Conservation (phyloP, 2,888 invertebrate species). For the Agrotis ipsilon region DNA sequence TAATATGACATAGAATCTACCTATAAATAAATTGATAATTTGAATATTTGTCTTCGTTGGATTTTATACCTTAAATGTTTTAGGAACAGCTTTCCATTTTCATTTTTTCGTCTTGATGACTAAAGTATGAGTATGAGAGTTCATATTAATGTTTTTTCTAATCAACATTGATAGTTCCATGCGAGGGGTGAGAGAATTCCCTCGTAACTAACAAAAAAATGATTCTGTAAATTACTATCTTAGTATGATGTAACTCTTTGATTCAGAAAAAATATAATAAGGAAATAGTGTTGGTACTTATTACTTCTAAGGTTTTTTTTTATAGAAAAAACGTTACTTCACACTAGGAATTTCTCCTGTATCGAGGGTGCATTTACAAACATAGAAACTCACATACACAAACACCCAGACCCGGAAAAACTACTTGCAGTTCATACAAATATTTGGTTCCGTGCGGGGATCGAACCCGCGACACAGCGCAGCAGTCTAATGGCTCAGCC, state of each 20-base stretch:
- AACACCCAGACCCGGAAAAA: no score
- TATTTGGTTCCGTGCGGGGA: no score
- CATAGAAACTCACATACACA: no score
- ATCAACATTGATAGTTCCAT: neutral
- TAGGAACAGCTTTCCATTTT: conserved; percentile 5
- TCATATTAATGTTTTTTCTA: neutral
- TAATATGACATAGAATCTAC: conserved; percentile 23
- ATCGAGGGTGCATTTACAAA: no score
- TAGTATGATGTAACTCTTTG: no score
- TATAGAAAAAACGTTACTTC: no score
- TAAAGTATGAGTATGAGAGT: neutral
- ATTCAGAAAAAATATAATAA: conserved; percentile 1
- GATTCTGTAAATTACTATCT: no score
- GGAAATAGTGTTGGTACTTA: neutral
- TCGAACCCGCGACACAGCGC: no score
- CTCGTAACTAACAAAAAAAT: neutral
- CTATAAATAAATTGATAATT: conserved; percentile 36
- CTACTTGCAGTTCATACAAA: no score
- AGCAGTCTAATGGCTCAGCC: no score
- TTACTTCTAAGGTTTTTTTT: neutral
- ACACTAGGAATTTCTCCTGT: no score
- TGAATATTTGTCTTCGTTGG: conserved; percentile 32
- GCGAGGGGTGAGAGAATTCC: neutral
- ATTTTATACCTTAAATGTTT: conserved; percentile 17
- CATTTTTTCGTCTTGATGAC: neutral